Evolutionary conservation across 2,797 vertebrate genomes (phyloP).

Genomic region (Enteromius radiatus): DNA sequence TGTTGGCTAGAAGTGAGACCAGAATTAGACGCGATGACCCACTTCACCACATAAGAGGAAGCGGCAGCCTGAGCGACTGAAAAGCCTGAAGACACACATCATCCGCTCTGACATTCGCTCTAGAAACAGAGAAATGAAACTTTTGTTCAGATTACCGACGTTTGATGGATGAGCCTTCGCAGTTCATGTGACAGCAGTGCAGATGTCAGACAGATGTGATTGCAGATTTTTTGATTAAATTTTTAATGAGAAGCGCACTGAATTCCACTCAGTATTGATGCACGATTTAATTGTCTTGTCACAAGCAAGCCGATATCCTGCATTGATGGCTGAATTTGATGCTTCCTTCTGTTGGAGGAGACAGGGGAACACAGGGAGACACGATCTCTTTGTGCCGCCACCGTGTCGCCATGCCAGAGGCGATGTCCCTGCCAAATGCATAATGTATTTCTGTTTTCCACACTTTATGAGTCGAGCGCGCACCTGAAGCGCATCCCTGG

Average conservation of each 20-base stretch:
- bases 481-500: not conserved
- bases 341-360: conserved; percentile 67
- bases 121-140: conserved; percentile 19
- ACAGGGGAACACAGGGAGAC: conserved; percentile 60
- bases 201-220: conserved; percentile 66
- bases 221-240: conserved; percentile 65
- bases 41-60: conserved; percentile 9
- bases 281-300: conserved; percentile 70
- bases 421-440: conserved; percentile 39
- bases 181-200: conserved; percentile 56
- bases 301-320: conserved; percentile 62
- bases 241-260: conserved; percentile 68
- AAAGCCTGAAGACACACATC: not conserved
- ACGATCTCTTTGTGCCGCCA: conserved; percentile 52
- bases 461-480: not conserved
- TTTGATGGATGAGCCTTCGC: conserved; percentile 59
- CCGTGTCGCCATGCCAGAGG: conserved; percentile 31
- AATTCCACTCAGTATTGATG: conserved; percentile 59
- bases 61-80: conserved; percentile 21
- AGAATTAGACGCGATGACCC: conserved; percentile 23
- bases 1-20: not conserved
- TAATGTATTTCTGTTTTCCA: conserved; percentile 48
- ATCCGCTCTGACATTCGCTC: not conserved
- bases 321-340: conserved; percentile 68
- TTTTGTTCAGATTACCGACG: conserved; percentile 46